Evolutionary conservation across 1,140 invertebrate genomes (phyloP).

Genomic region (Caenorhabditis latens): DNA sequence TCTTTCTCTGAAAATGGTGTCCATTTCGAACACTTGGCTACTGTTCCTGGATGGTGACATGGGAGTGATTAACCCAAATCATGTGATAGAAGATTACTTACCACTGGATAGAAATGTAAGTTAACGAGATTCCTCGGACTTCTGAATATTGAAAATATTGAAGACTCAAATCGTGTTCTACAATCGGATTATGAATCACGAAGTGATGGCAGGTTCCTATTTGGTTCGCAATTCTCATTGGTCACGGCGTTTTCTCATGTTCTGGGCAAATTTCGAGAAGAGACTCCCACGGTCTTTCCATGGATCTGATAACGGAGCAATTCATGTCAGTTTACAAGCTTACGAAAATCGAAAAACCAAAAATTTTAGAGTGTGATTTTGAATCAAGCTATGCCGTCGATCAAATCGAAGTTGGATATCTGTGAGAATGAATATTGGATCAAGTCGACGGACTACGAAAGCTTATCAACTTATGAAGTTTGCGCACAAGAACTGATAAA

Average conservation of each 20-base stretch:
- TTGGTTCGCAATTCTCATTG: conserved; percentile 65
- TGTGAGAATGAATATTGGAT: conserved; percentile 58
- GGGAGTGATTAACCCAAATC: conserved; percentile 69
- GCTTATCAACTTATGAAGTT: conserved; percentile 26
- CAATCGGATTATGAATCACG: conserved; percentile 68
- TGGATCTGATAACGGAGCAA: conserved; percentile 70
- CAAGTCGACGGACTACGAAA: conserved; percentile 35
- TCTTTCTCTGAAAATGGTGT: conserved; percentile 27
- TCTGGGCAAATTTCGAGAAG: conserved; percentile 67
- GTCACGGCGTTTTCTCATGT: conserved; percentile 63
- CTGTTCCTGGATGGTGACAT: conserved; percentile 68
- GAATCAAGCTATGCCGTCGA: background rate
- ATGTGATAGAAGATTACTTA: conserved; percentile 67
- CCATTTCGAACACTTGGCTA: conserved; percentile 55
- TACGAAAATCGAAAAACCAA: background rate
- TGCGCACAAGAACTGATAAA: conserved; percentile 47
- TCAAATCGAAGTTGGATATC: background rate
- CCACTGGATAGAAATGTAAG: conserved; percentile 14
- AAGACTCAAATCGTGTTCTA: conserved; percentile 66
- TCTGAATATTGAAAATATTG: background rate
- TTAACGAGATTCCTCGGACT: background rate
- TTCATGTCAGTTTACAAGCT: conserved; percentile 63
- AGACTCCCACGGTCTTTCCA: conserved; percentile 66
- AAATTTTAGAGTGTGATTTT: conserved; percentile 57
- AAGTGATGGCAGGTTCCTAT: conserved; percentile 70